Evolutionary conservation across 2,113 vertebrate species (phyloP).

Genomic region (Daphoenositta chrysoptera): DNA sequence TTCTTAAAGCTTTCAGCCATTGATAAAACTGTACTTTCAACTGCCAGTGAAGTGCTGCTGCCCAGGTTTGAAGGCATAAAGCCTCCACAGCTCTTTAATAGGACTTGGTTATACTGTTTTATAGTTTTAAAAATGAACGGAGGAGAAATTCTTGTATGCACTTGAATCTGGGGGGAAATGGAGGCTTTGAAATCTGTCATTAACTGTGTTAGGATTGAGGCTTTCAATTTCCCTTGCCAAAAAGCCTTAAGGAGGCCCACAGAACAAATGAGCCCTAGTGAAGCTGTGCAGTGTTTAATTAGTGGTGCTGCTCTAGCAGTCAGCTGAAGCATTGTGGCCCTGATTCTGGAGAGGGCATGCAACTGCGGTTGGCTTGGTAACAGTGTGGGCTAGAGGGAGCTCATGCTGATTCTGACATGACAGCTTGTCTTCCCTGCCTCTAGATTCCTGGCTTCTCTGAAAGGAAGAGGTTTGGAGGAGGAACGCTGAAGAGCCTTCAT

Average conservation of each 20-base stretch:
- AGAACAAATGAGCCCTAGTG: neutral
- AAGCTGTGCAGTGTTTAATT: neutral
- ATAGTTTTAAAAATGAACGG: neutral
- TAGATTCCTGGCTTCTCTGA: conserved; percentile 91
- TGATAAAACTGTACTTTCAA: neutral
- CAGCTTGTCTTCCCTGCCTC: conserved; percentile 17
- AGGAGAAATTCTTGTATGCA: neutral
- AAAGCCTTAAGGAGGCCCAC: neutral
- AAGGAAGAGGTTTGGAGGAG: conserved; percentile 85
- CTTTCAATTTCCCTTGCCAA: neutral
- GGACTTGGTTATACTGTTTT: neutral
- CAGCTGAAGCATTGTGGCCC: neutral
- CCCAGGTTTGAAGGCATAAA: neutral
- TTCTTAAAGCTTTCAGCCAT: neutral
- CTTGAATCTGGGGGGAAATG: neutral
- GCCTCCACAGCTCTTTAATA: neutral
- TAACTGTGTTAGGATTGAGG: neutral
- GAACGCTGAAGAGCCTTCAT: conserved; percentile 86
- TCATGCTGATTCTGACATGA: neutral
- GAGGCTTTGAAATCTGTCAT: neutral
- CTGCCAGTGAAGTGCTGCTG: neutral
- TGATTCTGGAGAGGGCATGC: rapidly evolving
- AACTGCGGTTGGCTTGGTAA: neutral
- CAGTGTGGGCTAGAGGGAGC: neutral
- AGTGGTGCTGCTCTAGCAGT: neutral